Evolutionary conservation across 2,888 invertebrate genomes (phyloP).

Genomic region (Flexamia atlantica): DNA sequence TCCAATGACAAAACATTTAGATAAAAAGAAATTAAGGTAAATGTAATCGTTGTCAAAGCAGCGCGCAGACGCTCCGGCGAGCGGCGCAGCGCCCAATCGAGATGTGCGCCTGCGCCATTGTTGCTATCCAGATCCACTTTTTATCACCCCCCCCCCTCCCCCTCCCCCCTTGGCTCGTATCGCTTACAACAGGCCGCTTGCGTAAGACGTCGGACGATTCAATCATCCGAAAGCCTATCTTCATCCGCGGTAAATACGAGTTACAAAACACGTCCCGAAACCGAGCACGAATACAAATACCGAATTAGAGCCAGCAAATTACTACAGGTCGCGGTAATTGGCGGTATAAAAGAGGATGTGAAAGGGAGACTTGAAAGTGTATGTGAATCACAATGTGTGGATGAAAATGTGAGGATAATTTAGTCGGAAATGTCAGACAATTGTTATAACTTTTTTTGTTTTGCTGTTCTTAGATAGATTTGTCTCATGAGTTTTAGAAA

Average conservation of each 20-base stretch:
- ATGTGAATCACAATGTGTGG: too few species aligned
- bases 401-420: too few species aligned
- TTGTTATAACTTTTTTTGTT: too few species aligned
- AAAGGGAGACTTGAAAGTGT: too few species aligned
- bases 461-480: too few species aligned
- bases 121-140: conserved; percentile 41
- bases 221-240: conserved; percentile 41
- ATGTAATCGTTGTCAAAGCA: too few species aligned
- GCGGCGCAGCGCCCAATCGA: not conserved
- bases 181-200: conserved; percentile 41
- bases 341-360: too few species aligned
- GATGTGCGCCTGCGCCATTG: conserved; percentile 36
- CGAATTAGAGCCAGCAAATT: not conserved
- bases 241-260: conserved; percentile 27
- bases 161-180: not conserved
- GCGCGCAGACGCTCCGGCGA: not conserved
- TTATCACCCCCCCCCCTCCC: conserved; percentile 7
- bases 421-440: too few species aligned
- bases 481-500: too few species aligned
- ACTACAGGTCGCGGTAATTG: too few species aligned
- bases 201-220: conserved; percentile 28
- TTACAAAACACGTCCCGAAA: conserved; percentile 32
- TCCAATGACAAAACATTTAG: too few species aligned
- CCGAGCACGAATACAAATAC: conserved; percentile 23
- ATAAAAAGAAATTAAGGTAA: too few species aligned